Conservation (phyloP, 2,888 invertebrate species). For the Lochmaea capreae region DNA sequence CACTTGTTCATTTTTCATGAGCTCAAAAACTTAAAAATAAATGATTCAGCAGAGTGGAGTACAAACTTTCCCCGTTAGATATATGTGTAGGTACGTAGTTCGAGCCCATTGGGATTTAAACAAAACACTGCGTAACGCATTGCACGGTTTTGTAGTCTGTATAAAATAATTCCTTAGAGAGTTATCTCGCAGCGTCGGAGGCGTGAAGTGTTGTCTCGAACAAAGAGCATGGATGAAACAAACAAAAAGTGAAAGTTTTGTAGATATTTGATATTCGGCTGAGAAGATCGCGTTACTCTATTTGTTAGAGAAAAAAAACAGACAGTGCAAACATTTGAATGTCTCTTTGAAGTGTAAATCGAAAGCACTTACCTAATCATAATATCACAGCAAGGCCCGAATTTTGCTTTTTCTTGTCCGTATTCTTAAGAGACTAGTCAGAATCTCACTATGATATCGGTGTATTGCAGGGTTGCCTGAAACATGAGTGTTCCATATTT, state of each 20-base stretch:
- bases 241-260: not conserved
- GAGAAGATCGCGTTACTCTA: too few relatives aligned
- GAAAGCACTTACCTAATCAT: too few relatives aligned
- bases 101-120: slow-evolving; percentile 26
- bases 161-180: slow-evolving; percentile 49
- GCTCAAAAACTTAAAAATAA: slow-evolving; percentile 32
- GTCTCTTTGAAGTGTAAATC: too few relatives aligned
- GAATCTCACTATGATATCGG: too few relatives aligned
- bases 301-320: too few relatives aligned
- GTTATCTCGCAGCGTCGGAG: not conserved
- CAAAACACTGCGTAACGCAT: slow-evolving; percentile 46
- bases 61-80: slow-evolving; percentile 21
- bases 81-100: slow-evolving; percentile 24
- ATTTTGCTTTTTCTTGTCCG: too few relatives aligned
- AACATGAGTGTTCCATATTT: too few relatives aligned
- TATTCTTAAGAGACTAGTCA: too few relatives aligned
- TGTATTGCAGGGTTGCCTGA: too few relatives aligned
- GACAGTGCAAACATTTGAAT: too few relatives aligned
- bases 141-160: slow-evolving; percentile 47
- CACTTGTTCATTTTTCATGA: slow-evolving; percentile 27
- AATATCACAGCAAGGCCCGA: too few relatives aligned
- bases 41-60: slow-evolving; percentile 28
- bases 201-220: not conserved
- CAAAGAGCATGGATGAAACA: not conserved
- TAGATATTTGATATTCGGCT: not conserved